Evolutionary conservation across 2,888 invertebrate species (phyloP).

Genomic region (Mesochorus sp.): DNA sequence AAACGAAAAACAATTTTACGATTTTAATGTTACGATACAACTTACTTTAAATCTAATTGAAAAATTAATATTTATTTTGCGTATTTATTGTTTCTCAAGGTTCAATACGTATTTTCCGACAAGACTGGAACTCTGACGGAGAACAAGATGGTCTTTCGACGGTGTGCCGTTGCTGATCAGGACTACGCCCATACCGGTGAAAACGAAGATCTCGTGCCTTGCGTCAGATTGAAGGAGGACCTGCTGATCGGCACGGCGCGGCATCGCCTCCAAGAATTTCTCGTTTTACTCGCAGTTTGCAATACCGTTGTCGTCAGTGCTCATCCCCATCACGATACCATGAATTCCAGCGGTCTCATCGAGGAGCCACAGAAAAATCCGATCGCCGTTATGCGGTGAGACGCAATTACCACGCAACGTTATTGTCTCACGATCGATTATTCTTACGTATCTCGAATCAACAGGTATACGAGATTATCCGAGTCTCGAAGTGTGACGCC

Average conservation of each 20-base stretch:
- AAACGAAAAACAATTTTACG: too few species aligned
- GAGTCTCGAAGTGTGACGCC: conserved; percentile 91
- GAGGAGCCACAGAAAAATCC: conserved; percentile 82
- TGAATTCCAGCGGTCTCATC: conserved; percentile 88
- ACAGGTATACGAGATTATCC: conserved; percentile 87
- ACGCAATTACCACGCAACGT: too few species aligned
- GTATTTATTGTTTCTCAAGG: conserved; percentile 80
- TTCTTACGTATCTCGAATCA: neutral
- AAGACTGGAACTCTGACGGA: conserved; percentile 99
- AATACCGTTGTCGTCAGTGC: conserved; percentile 98
- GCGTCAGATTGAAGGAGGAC: conserved; percentile 83
- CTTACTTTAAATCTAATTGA: too few species aligned
- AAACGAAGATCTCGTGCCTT: conserved; percentile 84
- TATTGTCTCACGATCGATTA: too few species aligned
- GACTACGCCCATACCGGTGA: conserved; percentile 94
- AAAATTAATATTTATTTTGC: neutral
- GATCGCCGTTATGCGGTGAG: conserved; percentile 72
- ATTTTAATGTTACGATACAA: too few species aligned
- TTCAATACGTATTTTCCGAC: conserved; percentile 97
- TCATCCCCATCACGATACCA: conserved; percentile 89
- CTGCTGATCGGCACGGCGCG: conserved; percentile 84
- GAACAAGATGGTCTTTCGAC: conserved; percentile 97
- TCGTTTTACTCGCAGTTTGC: conserved; percentile 95
- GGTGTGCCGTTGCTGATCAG: conserved; percentile 93
- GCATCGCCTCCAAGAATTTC: conserved; percentile 92